Evolutionary conservation across 2,888 invertebrate species (phyloP).

Genomic region (Lepetodrilus schrolli): DNA sequence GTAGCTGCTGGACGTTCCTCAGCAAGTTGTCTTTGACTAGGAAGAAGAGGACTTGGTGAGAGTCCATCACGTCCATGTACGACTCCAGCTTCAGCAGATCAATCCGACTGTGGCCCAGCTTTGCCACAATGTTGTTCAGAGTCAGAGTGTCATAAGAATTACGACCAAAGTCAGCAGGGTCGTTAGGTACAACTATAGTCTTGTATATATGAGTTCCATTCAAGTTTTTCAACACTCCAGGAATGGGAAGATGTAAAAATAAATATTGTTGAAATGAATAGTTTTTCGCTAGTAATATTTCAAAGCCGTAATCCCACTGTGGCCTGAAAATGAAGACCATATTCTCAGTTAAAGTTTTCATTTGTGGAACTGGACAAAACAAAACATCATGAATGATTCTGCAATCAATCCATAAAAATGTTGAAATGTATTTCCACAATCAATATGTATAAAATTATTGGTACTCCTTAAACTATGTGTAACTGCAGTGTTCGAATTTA

Average conservation of each 20-base stretch:
- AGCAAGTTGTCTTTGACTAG: slow-evolving; percentile 65
- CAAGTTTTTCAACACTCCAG: slow-evolving; percentile 39
- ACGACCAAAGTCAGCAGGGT: slow-evolving; percentile 69
- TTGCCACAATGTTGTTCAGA: slow-evolving; percentile 62
- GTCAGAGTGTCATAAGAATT: slow-evolving; percentile 70
- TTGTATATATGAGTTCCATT: slow-evolving; percentile 53
- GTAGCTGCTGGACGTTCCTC: slow-evolving; percentile 61
- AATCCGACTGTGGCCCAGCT: slow-evolving; percentile 52
- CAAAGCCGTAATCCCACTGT: slow-evolving; percentile 59
- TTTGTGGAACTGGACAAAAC: neutral
- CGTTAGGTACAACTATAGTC: slow-evolving; percentile 67
- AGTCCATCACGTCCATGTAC: slow-evolving; percentile 48
- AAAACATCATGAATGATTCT: neutral
- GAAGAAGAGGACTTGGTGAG: slow-evolving; percentile 67
- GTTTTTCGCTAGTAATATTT: slow-evolving; percentile 61
- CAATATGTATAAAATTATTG: too few species aligned
- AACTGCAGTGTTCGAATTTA: too few species aligned
- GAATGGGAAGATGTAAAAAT: slow-evolving; percentile 48
- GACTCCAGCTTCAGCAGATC: slow-evolving; percentile 65
- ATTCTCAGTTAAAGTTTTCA: neutral
- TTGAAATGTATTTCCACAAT: too few species aligned
- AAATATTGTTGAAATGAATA: slow-evolving; percentile 58
- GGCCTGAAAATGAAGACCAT: slow-evolving; percentile 54
- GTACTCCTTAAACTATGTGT: too few species aligned
- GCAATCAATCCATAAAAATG: too few species aligned